phyloP scores from a whole-genome alignment of 2,113 vertebrate species.

The Bombycilla garrulus region DNA sequence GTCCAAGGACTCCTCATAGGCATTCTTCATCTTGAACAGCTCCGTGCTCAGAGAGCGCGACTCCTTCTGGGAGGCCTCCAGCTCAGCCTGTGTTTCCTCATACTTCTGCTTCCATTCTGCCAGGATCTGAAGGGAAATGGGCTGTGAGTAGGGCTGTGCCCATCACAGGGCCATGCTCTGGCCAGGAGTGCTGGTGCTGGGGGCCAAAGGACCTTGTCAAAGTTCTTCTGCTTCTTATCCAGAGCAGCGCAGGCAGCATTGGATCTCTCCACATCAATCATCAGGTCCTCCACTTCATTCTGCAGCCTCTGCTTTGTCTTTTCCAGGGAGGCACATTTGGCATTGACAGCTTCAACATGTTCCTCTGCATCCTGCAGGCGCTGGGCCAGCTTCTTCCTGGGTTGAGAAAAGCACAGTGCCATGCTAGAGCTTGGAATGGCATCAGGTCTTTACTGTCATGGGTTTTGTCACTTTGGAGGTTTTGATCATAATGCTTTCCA shows the following conservation, averaged over 20 bases:
- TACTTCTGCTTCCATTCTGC: neutral
- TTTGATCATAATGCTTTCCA: neutral
- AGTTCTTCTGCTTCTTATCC: neutral
- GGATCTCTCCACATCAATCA: neutral
- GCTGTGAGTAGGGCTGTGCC: neutral
- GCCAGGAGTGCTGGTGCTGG: neutral
- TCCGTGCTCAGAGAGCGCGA: neutral
- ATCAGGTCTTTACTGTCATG: rapidly evolving
- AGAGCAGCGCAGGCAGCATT: neutral
- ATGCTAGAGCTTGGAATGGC: rapidly evolving
- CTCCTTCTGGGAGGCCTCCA: neutral
- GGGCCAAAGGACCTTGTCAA: neutral
- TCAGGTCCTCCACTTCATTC: neutral
- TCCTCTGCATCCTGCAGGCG: neutral
- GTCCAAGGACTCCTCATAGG: constrained; percentile 54
- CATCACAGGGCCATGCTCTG: too few relatives aligned
- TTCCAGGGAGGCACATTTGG: neutral
- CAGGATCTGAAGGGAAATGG: neutral
- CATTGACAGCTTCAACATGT: neutral
- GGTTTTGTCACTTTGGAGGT: neutral
- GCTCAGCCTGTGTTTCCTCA: neutral
- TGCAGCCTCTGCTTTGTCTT: neutral
- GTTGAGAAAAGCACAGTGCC: too few relatives aligned
- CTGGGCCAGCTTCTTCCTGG: neutral
- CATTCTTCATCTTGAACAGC: constrained; percentile 9